Evolutionary conservation across 2,113 vertebrate species (phyloP), one percentile per base, ranked within the genome.

Genomic region (Diphyllodes magnificus): DNA sequence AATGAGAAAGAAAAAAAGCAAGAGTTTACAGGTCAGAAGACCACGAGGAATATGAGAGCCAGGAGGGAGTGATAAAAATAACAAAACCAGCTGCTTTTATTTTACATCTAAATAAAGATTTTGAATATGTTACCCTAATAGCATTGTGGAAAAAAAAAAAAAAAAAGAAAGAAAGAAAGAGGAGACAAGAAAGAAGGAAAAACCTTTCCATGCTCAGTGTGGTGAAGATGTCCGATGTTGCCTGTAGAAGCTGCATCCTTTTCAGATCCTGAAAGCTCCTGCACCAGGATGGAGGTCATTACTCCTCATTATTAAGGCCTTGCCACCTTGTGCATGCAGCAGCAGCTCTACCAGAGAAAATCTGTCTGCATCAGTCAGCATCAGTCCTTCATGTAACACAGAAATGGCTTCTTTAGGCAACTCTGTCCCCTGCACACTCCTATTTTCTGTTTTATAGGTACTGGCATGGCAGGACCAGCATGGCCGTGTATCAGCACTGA

Each of bases 141-240:
- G 35, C 56, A 39, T 15, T 50, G 35, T 39, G 39, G 5, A 11
- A 39, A 39, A 39, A 39, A 39, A 39, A 39, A 39, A 12, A 39
- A 39, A 39, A 12, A 39, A 39, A 33, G 7, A 23, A 18, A 73
- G 3, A 9, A 51, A 39, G 12, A 47, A 66, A 49, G 8, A 30
- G 9, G 37, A n/a, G 13, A 40, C 0, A 3, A 35, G 16, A 40
- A 37, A 59, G 47, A 73, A 64, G 21, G 64, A 51, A 47, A 79
- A 39, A 9, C 21, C 1, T 25, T n/a, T 78, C 13, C 16, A 3
- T 50, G 12, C 11, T 12, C 14, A 54, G 1, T 0, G 0, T 47
- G 65, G 10, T 33, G 35, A 78, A 72, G 57, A 60, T 5, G 1
- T 47, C 11, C 45, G 9, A 39, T 2, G 3, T 17, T 66, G 37